phyloP scores from a whole-genome alignment of 2,113 vertebrate species.

The Labeo rohita region DNA sequence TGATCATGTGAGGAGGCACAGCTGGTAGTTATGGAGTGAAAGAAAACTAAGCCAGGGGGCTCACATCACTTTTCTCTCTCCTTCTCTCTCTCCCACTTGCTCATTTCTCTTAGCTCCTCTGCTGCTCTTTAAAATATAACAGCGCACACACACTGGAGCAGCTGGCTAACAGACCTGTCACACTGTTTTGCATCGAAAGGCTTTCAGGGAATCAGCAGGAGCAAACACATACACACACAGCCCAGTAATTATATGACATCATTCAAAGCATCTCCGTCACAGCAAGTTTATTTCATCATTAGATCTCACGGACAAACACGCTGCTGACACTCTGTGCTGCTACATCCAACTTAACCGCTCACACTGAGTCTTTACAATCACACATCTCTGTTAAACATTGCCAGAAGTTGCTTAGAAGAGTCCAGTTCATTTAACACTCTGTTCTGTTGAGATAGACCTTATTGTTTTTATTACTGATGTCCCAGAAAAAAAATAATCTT shows the following conservation, averaged over 20 bases:
- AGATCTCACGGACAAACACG: slow-evolving; percentile 6
- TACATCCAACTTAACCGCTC: background rate
- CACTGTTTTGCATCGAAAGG: background rate
- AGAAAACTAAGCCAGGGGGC: slow-evolving; percentile 5
- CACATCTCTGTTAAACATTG: background rate
- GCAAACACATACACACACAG: slow-evolving; percentile 16
- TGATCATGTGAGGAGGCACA: slow-evolving; percentile 22
- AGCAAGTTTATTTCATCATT: slow-evolving; percentile 50
- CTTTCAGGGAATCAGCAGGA: background rate
- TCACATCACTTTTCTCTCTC: slow-evolving; percentile 20
- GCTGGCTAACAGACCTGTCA: slow-evolving; percentile 1
- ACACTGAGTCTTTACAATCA: background rate
- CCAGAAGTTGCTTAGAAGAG: background rate
- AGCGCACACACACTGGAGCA: background rate
- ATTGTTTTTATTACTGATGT: background rate
- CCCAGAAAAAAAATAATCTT: background rate
- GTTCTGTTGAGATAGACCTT: background rate
- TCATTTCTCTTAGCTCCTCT: background rate
- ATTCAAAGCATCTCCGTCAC: slow-evolving; percentile 33
- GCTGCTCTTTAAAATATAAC: slow-evolving; percentile 5
- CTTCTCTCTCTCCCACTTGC: background rate
- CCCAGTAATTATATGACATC: slow-evolving; percentile 41
- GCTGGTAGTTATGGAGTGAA: slow-evolving; percentile 21
- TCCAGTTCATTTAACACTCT: background rate
- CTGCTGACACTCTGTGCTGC: slow-evolving; percentile 11